A percentile compares a stretch with the other conserved stretches of the same genome.
These are phyloP conservation scores for Drosophila borealis DNA, from an alignment of 2,888 invertebrate species.

Conservation along the genomic window DNA sequence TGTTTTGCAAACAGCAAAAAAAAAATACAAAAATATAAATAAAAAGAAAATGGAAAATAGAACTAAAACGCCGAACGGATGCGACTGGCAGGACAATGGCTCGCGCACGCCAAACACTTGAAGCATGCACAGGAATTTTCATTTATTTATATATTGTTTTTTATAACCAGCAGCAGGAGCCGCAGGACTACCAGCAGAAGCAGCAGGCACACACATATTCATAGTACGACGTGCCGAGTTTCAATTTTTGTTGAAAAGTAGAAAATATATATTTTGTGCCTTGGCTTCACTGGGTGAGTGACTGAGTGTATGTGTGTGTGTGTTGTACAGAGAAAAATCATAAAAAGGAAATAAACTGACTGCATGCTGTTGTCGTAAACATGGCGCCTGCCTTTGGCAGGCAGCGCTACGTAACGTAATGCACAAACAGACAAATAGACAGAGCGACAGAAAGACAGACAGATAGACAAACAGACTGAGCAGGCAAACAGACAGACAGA, in stretches of 20 bases:
- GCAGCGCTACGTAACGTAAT: constrained; percentile 65
- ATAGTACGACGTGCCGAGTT: constrained; percentile 70
- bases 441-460: not conserved
- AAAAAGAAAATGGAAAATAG: constrained; percentile 31
- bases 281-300: constrained; percentile 20
- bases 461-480: constrained; percentile 6
- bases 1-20: constrained; percentile 61
- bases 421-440: constrained; percentile 32
- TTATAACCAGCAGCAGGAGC: constrained; percentile 64
- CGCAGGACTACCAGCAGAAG: constrained; percentile 6
- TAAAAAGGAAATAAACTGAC: constrained; percentile 74
- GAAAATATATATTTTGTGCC: constrained; percentile 59
- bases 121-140: constrained; percentile 80
- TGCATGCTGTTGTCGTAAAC: constrained; percentile 77
- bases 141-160: constrained; percentile 81
- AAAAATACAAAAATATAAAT: constrained; percentile 4
- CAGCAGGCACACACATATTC: constrained; percentile 58
- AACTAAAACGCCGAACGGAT: constrained; percentile 68
- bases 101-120: constrained; percentile 79
- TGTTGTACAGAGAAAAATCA: constrained; percentile 50
- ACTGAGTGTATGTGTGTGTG: constrained; percentile 13
- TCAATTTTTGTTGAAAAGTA: constrained; percentile 78
- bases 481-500: constrained; percentile 2
- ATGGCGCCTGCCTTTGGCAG: constrained; percentile 71
- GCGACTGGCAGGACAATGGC: constrained; percentile 77